Evolutionary conservation across 2,888 invertebrate genomes (phyloP), one percentile per base, ranked within the genome.

Genomic region (Parnassius mnemosyne): DNA sequence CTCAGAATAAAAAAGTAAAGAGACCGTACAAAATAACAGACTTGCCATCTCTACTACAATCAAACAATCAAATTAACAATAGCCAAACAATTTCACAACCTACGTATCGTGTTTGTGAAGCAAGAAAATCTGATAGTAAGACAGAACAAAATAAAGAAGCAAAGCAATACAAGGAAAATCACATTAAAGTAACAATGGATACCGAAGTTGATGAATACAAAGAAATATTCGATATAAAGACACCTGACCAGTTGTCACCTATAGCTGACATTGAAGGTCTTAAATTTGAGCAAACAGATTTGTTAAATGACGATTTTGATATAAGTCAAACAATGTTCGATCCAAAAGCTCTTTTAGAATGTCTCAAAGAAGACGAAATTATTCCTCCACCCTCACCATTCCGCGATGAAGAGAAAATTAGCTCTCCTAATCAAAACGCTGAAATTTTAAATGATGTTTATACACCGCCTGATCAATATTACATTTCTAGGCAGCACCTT

Each of bases 321-420:
- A 71, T 86, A 60, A 81, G 81, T 63, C 75, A 79, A 20, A 73
- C 77, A 12, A 79, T 89, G 82, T 79, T 91, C 50, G 77, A 90
- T 70, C 90, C 90, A 3, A 85, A 81, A 78, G 78, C 76, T 49
- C 71, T 91, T 51, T 70, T 91, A 58, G 80, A 86, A 72, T 74
- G 72, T 70, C 72, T 76, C 47, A 69, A 63, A 61, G 71, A 74
- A 44, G 66, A 72, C n/a, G 69, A 73, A 9, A 69, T 86, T 52
- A 77, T 87, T 61, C 78, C 87, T 12, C 89, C 89, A 3, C 89
- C 90, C 7, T 67, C 75, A 3, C 76, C 84, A 66, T 90, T 87
- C 69, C 70, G 79, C 61, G 81, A 82, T 64, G 63, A 72, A 57
- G 46, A 54, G 3, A 49, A 9, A 13, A 12, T 9, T 57, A 54